Conservation (phyloP, 35 echinoderm and acorn worm genomes). For the Strongylocentrotus purpuratus region DNA sequence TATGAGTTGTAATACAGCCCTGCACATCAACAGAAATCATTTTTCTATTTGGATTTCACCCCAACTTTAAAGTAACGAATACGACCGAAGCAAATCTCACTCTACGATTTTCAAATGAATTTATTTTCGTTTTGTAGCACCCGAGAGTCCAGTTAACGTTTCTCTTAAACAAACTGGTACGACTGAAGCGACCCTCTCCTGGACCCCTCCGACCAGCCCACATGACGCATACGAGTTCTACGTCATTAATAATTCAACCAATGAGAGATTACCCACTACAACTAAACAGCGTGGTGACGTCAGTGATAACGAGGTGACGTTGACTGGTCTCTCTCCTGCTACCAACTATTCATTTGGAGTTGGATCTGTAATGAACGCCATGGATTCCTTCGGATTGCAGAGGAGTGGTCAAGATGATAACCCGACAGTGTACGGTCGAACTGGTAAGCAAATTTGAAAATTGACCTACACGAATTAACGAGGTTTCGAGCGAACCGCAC, state of each 20-base stretch:
- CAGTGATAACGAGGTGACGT: neutral
- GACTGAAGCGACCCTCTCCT: too few species aligned
- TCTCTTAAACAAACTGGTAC: too few species aligned
- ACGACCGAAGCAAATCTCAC: too few species aligned
- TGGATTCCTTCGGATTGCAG: neutral
- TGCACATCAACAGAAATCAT: too few species aligned
- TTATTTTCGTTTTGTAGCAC: too few species aligned
- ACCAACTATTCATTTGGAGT: neutral
- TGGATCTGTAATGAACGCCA: neutral
- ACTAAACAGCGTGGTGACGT: neutral
- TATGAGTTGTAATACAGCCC: too few species aligned
- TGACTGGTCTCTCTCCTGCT: neutral
- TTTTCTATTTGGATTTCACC: too few species aligned
- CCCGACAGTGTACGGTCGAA: neutral
- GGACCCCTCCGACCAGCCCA: neutral
- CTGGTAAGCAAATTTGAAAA: neutral
- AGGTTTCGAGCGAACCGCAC: too few species aligned
- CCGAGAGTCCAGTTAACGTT: too few species aligned
- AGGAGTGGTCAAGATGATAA: neutral
- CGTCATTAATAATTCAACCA: slow-evolving; percentile 2
- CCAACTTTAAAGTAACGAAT: too few species aligned
- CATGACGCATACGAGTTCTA: slow-evolving; percentile 20
- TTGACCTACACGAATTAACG: neutral
- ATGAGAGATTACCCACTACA: neutral
- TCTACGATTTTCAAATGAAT: too few species aligned